Conservation (phyloP, 2,113 vertebrate genomes). For the Emberiza fucata region DNA sequence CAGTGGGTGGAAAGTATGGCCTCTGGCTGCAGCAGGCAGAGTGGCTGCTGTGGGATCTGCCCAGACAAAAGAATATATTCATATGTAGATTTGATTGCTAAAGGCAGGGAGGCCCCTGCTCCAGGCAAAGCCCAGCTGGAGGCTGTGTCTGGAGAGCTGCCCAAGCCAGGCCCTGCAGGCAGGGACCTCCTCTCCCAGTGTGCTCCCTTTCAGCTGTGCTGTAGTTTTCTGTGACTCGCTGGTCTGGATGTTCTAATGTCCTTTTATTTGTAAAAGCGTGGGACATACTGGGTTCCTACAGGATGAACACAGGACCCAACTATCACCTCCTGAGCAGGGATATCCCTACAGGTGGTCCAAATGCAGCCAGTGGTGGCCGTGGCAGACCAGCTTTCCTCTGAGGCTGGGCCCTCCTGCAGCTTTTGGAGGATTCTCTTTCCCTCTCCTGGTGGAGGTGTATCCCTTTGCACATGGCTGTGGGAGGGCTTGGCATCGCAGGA, state of each 20-base stretch:
- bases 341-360: too few relatives aligned
- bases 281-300: too few relatives aligned
- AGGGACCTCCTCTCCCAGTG: background rate
- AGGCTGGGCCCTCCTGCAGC: too few relatives aligned
- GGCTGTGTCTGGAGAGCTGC: background rate
- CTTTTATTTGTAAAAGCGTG: background rate
- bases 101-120: background rate
- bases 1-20: background rate
- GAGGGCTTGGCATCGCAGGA: too few relatives aligned
- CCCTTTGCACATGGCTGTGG: too few relatives aligned
- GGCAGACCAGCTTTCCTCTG: too few relatives aligned
- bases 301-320: too few relatives aligned
- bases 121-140: background rate
- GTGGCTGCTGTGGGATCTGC: background rate
- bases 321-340: too few relatives aligned
- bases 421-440: too few relatives aligned
- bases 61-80: background rate
- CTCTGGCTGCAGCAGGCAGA: background rate
- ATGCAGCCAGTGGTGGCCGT: too few relatives aligned
- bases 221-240: background rate
- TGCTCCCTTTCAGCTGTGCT: fast-evolving
- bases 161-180: background rate
- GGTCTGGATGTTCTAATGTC: background rate
- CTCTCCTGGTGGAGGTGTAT: too few relatives aligned
- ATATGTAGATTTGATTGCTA: background rate